Base-by-base conservation (phyloP, 2,888 invertebrate species). In the Melitaea athalia region DNA sequence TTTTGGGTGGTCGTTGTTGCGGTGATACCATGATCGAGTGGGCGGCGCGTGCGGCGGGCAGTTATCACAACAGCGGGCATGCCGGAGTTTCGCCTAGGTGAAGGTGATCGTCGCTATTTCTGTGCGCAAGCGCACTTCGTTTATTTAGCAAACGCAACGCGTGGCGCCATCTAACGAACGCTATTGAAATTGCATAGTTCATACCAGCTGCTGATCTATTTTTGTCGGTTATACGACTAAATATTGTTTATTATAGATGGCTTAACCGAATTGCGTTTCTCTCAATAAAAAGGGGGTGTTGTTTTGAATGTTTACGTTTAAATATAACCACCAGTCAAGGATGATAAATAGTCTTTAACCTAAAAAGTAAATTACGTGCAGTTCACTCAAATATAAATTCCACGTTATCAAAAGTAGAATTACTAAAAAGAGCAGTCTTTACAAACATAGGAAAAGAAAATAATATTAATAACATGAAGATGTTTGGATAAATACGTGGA, bases 21-120 rank as follows among this genome's bases (percentile, higher is more conserved):
- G 42, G 17, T 55, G 49, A 68, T 70, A 57, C 38, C 47, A 15
- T 53, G 33, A 70, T 64, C 59, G 59, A 59, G 64, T 70, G 78
- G 77, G 79, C 77, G 72, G 75, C 70, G 75, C 73, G 75, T 78
- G 80, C 79, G 59, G 63, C 52, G 67, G 63, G 52, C 53, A 67
- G 50, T 64, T 82, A 85, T 83, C 84, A 85, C 75, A 83, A 80
- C 75, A 79, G 71, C 75, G 74, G 60, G 75, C 77, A 81, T 79
- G 81, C 78, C 76, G 79, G 75, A 78, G 74, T 78, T 81, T 82
- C 80, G 73, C 87, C 90, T 91, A 92, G 92, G 92, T 92, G 92
- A 92, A 92, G 92, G 92, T 92, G 89, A 92, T 89, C 84, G 80
- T 77, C 78, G 81, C 90, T 92, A 92, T 92, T 92, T 91, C 81